phyloP scores from a whole-genome alignment of 2,797 vertebrate species.

The Babyrousa celebensis region DNA sequence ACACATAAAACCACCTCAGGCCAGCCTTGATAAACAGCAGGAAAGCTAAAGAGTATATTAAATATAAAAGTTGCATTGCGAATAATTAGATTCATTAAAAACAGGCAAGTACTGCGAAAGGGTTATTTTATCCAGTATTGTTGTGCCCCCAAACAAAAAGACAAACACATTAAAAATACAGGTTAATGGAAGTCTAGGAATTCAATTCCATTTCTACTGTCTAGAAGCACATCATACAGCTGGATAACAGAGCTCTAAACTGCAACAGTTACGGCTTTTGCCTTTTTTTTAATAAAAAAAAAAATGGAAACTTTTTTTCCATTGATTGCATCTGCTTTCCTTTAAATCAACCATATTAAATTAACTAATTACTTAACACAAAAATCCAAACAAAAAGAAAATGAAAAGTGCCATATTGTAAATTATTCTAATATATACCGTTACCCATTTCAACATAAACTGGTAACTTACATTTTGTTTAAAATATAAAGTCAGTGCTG shows the following conservation, averaged over 20 bases:
- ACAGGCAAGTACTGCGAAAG: conserved; percentile 90
- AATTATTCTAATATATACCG: conserved; percentile 89
- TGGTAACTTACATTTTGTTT: conserved; percentile 89
- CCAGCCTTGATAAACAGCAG: conserved; percentile 92
- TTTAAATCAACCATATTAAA: conserved; percentile 85
- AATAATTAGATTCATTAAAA: conserved; percentile 92
- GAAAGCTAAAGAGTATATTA: conserved; percentile 91
- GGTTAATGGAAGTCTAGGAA: conserved; percentile 66
- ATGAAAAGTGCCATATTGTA: conserved; percentile 92
- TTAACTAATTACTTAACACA: conserved; percentile 84
- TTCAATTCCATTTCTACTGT: conserved; percentile 84
- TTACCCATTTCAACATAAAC: conserved; percentile 90
- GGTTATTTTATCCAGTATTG: conserved; percentile 89
- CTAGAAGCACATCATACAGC: conserved; percentile 84
- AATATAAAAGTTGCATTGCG: conserved; percentile 93
- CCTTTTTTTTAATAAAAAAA: conserved; percentile 85
- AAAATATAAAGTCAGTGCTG: conserved; percentile 91
- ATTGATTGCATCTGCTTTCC: conserved; percentile 90
- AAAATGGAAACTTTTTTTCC: conserved; percentile 85
- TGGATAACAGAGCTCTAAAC: conserved; percentile 78
- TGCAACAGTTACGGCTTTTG: conserved; percentile 85
- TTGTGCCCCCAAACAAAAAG: conserved; percentile 86
- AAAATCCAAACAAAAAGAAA: conserved; percentile 86
- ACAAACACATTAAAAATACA: conserved; percentile 83
- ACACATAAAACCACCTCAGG: conserved; percentile 89